A percentile compares a stretch with the other conserved stretches of the same genome.
Conservation (phyloP, 2,797 vertebrate genomes). For the Glyptemys insculpta region DNA sequence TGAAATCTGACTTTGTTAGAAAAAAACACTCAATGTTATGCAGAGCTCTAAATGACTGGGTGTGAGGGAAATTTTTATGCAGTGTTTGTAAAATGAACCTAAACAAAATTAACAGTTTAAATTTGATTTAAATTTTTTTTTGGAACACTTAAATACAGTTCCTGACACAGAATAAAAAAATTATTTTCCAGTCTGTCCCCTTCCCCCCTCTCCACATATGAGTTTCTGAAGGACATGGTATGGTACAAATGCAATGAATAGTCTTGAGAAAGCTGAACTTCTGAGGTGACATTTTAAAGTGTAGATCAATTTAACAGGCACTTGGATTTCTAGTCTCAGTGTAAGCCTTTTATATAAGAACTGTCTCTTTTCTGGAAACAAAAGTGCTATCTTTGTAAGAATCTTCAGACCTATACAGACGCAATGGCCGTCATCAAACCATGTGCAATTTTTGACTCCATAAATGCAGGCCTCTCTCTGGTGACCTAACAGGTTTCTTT, state of each 20-base stretch:
- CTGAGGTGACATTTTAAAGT: neutral
- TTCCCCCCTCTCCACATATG: neutral
- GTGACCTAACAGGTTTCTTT: neutral
- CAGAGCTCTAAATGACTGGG: neutral
- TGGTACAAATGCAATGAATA: neutral
- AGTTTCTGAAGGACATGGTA: neutral
- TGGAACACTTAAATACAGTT: neutral
- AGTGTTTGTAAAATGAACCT: neutral
- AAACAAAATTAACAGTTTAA: neutral
- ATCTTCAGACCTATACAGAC: neutral
- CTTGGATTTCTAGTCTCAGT: neutral
- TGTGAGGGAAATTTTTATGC: neutral
- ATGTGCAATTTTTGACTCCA: accelerated
- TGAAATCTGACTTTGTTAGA: neutral
- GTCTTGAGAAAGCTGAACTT: neutral
- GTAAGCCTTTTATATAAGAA: neutral
- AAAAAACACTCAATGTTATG: accelerated
- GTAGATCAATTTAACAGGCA: neutral
- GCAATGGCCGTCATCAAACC: neutral
- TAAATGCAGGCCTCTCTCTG: neutral
- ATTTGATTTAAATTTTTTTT: neutral
- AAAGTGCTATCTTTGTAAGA: neutral
- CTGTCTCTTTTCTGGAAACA: neutral
- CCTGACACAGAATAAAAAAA: neutral
- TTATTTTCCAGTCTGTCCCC: neutral